These are phyloP conservation scores for Helicoverpa zea DNA, from an alignment of 1,140 invertebrate genomes.

Conservation along the genomic window DNA sequence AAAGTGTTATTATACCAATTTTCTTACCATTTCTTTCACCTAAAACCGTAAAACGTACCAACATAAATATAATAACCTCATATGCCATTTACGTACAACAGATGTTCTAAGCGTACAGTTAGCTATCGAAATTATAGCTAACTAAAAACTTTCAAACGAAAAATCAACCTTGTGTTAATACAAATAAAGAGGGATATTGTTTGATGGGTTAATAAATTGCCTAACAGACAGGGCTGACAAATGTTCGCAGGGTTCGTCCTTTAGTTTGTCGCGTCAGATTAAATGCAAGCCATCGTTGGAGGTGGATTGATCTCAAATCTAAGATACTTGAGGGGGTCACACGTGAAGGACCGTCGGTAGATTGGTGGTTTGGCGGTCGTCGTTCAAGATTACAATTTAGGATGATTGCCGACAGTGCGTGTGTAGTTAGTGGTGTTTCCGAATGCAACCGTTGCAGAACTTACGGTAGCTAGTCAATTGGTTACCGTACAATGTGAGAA, in stretches of 20 bases:
- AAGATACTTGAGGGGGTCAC: constrained; percentile 24
- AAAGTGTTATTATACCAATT: not conserved
- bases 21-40: not conserved
- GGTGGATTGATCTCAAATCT: constrained; percentile 50
- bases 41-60: not conserved
- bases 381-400: not conserved
- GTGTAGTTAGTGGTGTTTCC: too few relatives aligned
- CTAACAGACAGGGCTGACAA: constrained; percentile 50
- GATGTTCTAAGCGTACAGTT: constrained; percentile 44
- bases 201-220: constrained; percentile 26
- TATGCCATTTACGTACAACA: constrained; percentile 45
- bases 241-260: constrained; percentile 58
- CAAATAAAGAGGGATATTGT: not conserved
- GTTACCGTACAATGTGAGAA: too few relatives aligned
- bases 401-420: not conserved
- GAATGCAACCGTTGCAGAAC: too few relatives aligned
- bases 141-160: not conserved
- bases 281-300: constrained; percentile 51
- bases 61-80: constrained; percentile 38
- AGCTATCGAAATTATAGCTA: constrained; percentile 40
- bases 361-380: not conserved
- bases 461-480: too few relatives aligned
- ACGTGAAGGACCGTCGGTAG: constrained; percentile 7
- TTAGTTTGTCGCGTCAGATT: constrained; percentile 61
- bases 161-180: not conserved